Conservation (phyloP, 1,140 invertebrate species). For the Drosophila saltans region DNA sequence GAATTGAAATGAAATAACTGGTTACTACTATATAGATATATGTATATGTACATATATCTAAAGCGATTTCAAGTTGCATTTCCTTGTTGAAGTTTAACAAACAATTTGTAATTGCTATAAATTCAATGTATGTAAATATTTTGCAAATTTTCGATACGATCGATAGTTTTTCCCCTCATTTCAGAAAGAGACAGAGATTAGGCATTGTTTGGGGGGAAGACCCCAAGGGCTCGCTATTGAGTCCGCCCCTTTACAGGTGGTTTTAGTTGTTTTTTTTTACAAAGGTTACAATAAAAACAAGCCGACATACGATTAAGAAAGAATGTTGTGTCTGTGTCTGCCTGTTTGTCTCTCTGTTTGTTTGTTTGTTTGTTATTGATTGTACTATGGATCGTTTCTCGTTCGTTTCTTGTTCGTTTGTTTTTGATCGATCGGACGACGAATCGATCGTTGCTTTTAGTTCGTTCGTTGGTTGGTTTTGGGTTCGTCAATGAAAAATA, state of each 20-base stretch:
- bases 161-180: too few species aligned
- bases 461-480: neutral
- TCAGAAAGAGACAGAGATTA: too few species aligned
- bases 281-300: neutral
- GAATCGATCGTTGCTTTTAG: neutral
- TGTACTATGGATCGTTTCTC: neutral
- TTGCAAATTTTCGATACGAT: too few species aligned
- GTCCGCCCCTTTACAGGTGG: neutral
- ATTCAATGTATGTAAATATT: too few species aligned
- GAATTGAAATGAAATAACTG: neutral
- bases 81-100: too few species aligned
- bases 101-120: too few species aligned
- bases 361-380: conserved; percentile 9
- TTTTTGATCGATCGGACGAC: neutral
- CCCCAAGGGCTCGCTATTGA: neutral
- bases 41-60: too few species aligned
- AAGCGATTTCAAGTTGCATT: too few species aligned
- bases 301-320: neutral
- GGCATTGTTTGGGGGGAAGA: neutral
- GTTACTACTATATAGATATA: neutral
- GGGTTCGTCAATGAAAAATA: conserved; percentile 58
- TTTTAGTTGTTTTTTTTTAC: neutral
- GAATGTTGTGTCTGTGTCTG: neutral
- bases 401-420: neutral
- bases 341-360: neutral